Percentiles rank a stretch among this genome's conserved stretches.
These are phyloP conservation scores for Sylvilagus floridanus DNA, from an alignment of 2,797 vertebrate genomes.

Conservation along the genomic window DNA sequence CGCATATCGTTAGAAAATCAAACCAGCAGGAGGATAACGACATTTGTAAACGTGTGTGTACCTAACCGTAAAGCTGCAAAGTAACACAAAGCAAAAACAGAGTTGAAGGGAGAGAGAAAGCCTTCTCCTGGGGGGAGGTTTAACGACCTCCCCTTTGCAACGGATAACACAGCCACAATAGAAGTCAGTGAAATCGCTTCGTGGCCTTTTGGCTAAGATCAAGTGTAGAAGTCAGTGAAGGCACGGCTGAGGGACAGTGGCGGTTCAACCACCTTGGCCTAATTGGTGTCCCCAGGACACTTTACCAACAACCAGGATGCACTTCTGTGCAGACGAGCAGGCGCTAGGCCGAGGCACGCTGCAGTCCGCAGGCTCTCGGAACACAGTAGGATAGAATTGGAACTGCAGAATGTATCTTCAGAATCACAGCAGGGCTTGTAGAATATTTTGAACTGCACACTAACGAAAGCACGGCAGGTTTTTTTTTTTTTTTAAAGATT, in stretches of 20 bases:
- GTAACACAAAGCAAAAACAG: background rate
- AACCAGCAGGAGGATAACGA: background rate
- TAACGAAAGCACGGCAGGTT: background rate
- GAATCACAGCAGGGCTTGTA: background rate
- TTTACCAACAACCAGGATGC: background rate
- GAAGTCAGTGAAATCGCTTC: too few species aligned
- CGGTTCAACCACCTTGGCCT: background rate
- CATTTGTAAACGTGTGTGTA: background rate
- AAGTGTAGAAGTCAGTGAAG: background rate
- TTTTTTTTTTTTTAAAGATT: background rate
- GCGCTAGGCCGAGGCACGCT: too few species aligned
- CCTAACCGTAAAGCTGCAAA: background rate
- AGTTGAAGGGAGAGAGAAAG: conserved; percentile 21
- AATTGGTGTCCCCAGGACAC: background rate
- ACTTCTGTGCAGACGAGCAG: too few species aligned
- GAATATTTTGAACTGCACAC: background rate
- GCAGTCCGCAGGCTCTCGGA: background rate
- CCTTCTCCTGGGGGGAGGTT: background rate
- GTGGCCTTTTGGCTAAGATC: too few species aligned
- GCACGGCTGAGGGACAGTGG: background rate
- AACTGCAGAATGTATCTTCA: background rate
- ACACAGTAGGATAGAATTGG: background rate
- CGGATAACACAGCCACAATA: background rate
- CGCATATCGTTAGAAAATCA: background rate
- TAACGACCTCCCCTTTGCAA: background rate